Conservation (phyloP, 2,797 vertebrate genomes). For the Siniperca scherzeri region DNA sequence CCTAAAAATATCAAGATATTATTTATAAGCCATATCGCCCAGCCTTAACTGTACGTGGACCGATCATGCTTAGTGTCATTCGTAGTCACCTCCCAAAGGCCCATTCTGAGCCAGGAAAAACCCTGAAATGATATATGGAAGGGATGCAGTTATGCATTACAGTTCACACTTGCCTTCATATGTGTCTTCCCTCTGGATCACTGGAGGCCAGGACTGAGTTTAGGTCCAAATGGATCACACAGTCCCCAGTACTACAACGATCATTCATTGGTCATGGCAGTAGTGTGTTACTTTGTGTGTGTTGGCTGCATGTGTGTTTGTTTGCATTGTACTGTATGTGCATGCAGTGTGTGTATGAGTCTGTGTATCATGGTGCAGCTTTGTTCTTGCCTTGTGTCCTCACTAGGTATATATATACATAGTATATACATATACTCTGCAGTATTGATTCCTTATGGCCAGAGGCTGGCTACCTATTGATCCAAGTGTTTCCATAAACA, state of each 20-base stretch:
- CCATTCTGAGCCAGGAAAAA: too few species aligned
- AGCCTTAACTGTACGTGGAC: too few species aligned
- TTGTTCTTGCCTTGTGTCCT: conserved; percentile 74
- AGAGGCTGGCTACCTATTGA: conserved; percentile 76
- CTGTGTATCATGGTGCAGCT: conserved; percentile 46
- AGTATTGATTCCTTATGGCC: conserved; percentile 79
- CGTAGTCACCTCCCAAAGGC: too few species aligned
- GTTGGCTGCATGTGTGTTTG: conserved; percentile 22
- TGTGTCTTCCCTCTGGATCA: conserved; percentile 40
- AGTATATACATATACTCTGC: conserved; percentile 13
- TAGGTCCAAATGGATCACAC: conserved; percentile 61
- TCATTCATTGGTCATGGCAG: conserved; percentile 47
- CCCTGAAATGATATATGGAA: conserved; percentile 11
- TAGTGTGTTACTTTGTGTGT: conserved; percentile 13
- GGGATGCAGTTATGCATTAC: conserved; percentile 35
- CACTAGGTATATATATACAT: conserved; percentile 47
- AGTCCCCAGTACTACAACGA: conserved; percentile 47
- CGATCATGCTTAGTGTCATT: too few species aligned
- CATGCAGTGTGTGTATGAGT: conserved; percentile 22
- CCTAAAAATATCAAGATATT: too few species aligned
- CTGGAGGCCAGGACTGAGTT: conserved; percentile 48
- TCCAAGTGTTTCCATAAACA: conserved; percentile 78
- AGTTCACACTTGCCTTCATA: conserved; percentile 41
- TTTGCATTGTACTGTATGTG: conserved; percentile 10
- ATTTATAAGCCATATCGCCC: too few species aligned